Percentiles rank a stretch among this genome's conserved stretches.
Evolutionary conservation across 1,140 invertebrate genomes (phyloP).

Genomic region (Melanaphis sacchari): DNA sequence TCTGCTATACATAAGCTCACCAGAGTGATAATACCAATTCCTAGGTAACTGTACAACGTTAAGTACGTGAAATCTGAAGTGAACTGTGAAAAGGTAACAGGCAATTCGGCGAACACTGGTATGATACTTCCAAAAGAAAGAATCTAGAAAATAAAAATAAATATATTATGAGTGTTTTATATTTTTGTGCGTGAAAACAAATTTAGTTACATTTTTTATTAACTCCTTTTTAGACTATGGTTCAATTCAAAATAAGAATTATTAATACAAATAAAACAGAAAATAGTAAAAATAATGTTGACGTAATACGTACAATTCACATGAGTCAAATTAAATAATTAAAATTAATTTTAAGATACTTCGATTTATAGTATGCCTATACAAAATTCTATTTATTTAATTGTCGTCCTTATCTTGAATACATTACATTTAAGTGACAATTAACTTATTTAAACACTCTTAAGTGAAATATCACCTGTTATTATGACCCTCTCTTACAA

Average conservation of each 20-base stretch:
- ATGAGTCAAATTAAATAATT: not conserved
- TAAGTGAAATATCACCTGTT: too few relatives aligned
- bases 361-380: not conserved
- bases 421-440: not conserved
- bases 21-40: not conserved
- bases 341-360: not conserved
- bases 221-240: not conserved
- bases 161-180: not conserved
- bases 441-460: not conserved
- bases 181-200: not conserved
- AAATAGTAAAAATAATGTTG: not conserved
- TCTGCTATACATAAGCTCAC: constrained; percentile 37
- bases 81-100: not conserved
- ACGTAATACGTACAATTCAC: not conserved
- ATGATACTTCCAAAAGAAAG: not conserved
- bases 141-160: constrained; percentile 37
- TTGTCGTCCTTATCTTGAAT: too few relatives aligned
- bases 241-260: not conserved
- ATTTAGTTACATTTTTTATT: not conserved
- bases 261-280: not conserved
- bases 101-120: not conserved
- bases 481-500: not conserved
- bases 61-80: not conserved
- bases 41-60: constrained; percentile 34
- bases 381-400: too few relatives aligned